Evolutionary conservation across 2,113 vertebrate species (phyloP), one percentile per base, ranked within the genome.

Genomic region (Dasyornis broadbenti): DNA sequence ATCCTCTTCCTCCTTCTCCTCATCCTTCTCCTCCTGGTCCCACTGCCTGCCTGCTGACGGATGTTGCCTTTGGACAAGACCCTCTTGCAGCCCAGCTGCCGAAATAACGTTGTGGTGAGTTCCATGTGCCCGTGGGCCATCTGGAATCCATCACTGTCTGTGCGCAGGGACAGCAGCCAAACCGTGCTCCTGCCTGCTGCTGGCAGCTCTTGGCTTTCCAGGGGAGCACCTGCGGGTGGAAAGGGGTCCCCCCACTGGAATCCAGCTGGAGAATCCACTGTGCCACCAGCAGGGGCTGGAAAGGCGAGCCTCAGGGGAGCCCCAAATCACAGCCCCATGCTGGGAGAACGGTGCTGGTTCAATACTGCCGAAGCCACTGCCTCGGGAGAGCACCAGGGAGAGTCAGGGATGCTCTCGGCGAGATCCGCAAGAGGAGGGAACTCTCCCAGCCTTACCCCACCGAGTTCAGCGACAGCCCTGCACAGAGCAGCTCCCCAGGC

Each of bases 61-160:
- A 87, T 96, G 94, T 97, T 96, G 96, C 91, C 94, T 92, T 97
- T 97, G 97, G 96, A 92, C 1, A 3, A 68, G 82, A 33, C 76
- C 40, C 82, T 60, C 47, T 24, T 33, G 50, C 50, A 60, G 81
- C 28, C 60, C 88, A 78, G 91, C 81, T 93, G 96, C 78, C 0
- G 21, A 82, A 66, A 52, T 61, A 69, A 13, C 5, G 6, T 83
- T 2, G 20, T 10, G 10, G 77, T 9, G 15, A 91, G 95, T 27
- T 24, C 64, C 1, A 0, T 24, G 68, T 2, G 3, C 85, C 72
- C 54, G 0, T 2, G 49, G 72, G 84, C 92, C 65, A 64, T 96
- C 97, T 97, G 97, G 97, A 96, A 97, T 72, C 84, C 72, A 95
- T 97, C 70, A 13, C 64, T 26, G 54, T n/a, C 70, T 72, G 75